These are phyloP conservation scores for Rhabdomys pumilio DNA, from an alignment of 2,797 vertebrate species.

Conservation along the genomic window DNA sequence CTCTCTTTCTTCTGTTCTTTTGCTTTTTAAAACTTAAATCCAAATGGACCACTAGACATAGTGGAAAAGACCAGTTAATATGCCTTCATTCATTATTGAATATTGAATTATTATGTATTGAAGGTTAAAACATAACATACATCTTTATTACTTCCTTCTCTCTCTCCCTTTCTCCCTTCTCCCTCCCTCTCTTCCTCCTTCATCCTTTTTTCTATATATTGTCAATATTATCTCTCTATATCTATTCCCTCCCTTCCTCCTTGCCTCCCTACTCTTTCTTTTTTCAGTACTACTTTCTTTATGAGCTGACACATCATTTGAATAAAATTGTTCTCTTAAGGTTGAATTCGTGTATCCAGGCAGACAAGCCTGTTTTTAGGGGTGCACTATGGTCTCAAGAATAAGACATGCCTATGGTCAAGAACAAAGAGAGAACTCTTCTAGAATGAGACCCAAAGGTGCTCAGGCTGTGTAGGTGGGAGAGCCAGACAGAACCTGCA, in stretches of 20 bases:
- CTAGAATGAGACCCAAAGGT: constrained; percentile 79
- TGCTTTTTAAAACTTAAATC: constrained; percentile 55
- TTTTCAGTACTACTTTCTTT: constrained; percentile 54
- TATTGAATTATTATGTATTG: neutral
- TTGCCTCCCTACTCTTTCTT: neutral
- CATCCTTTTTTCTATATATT: too few relatives aligned
- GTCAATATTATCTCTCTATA: too few relatives aligned
- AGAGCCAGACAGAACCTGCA: constrained; percentile 75
- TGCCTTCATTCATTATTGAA: neutral
- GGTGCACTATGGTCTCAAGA: constrained; percentile 76
- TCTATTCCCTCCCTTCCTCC: too few relatives aligned
- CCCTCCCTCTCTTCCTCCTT: too few relatives aligned
- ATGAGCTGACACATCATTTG: constrained; percentile 19
- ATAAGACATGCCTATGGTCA: constrained; percentile 71
- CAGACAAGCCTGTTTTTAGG: constrained; percentile 82
- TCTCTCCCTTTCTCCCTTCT: neutral
- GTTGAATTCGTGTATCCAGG: constrained; percentile 39
- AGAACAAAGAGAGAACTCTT: constrained; percentile 81
- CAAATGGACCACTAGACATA: neutral
- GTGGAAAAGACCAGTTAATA: constrained; percentile 22
- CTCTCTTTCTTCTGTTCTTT: constrained; percentile 32
- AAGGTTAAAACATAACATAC: neutral
- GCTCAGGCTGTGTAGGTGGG: constrained; percentile 74
- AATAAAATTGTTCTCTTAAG: constrained; percentile 76
- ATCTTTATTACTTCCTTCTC: neutral